phyloP scores from a whole-genome alignment of 2,888 invertebrate species.

The Netelia fuscicornis region DNA sequence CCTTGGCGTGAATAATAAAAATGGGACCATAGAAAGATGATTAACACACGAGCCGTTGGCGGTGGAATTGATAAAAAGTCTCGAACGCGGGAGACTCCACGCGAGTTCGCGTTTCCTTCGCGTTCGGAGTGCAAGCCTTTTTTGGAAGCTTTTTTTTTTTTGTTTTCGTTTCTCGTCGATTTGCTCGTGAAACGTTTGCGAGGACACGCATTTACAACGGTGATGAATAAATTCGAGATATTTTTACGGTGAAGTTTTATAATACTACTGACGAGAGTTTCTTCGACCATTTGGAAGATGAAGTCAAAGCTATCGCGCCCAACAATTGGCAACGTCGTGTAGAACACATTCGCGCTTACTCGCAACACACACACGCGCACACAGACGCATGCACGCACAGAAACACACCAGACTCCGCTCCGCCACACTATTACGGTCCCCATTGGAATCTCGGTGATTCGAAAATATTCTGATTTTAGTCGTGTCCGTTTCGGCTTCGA shows the following conservation, averaged over 20 bases:
- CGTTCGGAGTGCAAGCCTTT: constrained; percentile 36
- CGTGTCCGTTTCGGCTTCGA: constrained; percentile 73
- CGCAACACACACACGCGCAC: constrained; percentile 14
- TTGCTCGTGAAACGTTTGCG: constrained; percentile 8
- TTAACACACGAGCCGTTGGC: background rate
- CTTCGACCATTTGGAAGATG: constrained; percentile 25
- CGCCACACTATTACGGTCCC: constrained; percentile 65
- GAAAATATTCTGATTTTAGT: constrained; percentile 82
- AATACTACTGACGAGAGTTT: background rate
- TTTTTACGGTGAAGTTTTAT: constrained; percentile 1
- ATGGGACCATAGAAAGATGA: background rate
- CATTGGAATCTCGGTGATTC: constrained; percentile 75
- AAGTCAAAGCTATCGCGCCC: constrained; percentile 47
- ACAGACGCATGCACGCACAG: constrained; percentile 7
- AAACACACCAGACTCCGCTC: constrained; percentile 25
- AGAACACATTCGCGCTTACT: constrained; percentile 19
- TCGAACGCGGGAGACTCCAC: constrained; percentile 1
- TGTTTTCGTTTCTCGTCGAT: background rate
- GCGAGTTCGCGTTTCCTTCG: background rate
- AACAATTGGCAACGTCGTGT: constrained; percentile 70
- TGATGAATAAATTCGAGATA: constrained; percentile 4
- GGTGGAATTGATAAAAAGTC: background rate
- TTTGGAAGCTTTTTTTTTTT: constrained; percentile 44
- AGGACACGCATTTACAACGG: constrained; percentile 3
- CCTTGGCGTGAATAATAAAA: background rate